Base-by-base conservation (phyloP, 2,113 vertebrate genomes). In the Athene noctua region DNA sequence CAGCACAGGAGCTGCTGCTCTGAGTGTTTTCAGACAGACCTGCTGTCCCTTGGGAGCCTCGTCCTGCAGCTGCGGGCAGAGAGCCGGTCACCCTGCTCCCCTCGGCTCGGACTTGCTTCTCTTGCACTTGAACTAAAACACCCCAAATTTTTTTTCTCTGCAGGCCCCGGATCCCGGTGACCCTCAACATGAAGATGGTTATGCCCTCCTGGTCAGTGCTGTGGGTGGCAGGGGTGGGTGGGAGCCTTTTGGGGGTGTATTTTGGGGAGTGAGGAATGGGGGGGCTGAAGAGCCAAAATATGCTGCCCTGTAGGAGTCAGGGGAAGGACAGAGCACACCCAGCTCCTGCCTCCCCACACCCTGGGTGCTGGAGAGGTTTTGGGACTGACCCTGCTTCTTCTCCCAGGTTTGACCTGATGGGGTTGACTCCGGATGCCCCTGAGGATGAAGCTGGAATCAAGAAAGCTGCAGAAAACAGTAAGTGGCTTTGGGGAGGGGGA, bases 401-500 rank as follows among this genome's bases (percentile, higher is more conserved):
- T 81, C 36, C 61, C 70, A 99, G 99, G 99, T 99, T 99, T 97
- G 99, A 99, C 94, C 98, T 99, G 94, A 99, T 99, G 98, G 99
- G 99, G 7, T 96, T 99, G 88, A 99, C 97, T 97, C 99, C 99
- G 0, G 99, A 99, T 11, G 98, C 98, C 25, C 98, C 98, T 3
- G 99, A 99, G 96, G 99, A 99, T 10, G 99, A 99, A 96, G 98
- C 98, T 91, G 99, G 99, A 71, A 99, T 99, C 96, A 99, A 99
- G 98, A 99, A 98, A 97, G 99, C 99, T 25, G 98, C 99, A 91
- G 99, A 99, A 87, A 99, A 98, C 97, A 99, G 99, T 99, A 98
- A 99, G 97, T 57, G 26, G 27, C 30, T 55, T 59, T 40, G 38
- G 55, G 62, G 42, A 46, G 8, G 19, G 32, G 38, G 34, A 32